Base-by-base conservation (phyloP, 2,113 vertebrate species). In the Rhea pennata region DNA sequence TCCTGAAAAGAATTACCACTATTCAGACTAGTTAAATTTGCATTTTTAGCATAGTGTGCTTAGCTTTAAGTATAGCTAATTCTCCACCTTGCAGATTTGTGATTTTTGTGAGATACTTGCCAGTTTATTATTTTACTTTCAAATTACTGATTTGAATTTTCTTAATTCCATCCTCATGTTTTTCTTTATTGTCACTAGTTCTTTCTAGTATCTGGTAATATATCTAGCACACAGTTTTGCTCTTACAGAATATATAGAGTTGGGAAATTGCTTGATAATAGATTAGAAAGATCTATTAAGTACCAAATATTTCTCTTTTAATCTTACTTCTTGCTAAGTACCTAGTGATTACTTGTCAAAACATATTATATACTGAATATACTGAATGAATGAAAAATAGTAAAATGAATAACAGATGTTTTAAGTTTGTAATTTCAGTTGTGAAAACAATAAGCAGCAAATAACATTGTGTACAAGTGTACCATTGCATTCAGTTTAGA, bases 161-260 rank as follows among this genome's bases (percentile, higher is more conserved):
- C 9, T 31, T 48, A n/a, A n/a, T 1, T 1, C 15, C 9, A 48
- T 62, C 6, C 27, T 36, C 26, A 29, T 3, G 4, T 10, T 54
- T 56, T 76, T 21, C 6, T 13, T 83, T 75, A 22, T 15, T 69
- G 4, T 53, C n/a, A 39, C 6, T 33, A 51, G 15, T 12, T 76
- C 7, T 76, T 91, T 89, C 51, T 76, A 16, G 8, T 62, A 17
- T 58, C 20, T 88, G 10, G 8, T 56, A 70, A 27, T 6, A 48
- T 4, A 58, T 8, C 27, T 79, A 16, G 6, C 44, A 33, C 79
- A n/a, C 26, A 27, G 61, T 40, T 22, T 12, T 66, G 12, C 17
- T 86, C 6, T 76, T 72, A 16, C 1, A 20, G 4, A 48, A 9
- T 26, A 42, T 42, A 58, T 42, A 4, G 17, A 36, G 12, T 64